Percentiles rank a stretch among this genome's conserved stretches.
These are phyloP conservation scores for Hirtodrosophila trivittata DNA, from an alignment of 2,888 invertebrate species.

Conservation along the genomic window DNA sequence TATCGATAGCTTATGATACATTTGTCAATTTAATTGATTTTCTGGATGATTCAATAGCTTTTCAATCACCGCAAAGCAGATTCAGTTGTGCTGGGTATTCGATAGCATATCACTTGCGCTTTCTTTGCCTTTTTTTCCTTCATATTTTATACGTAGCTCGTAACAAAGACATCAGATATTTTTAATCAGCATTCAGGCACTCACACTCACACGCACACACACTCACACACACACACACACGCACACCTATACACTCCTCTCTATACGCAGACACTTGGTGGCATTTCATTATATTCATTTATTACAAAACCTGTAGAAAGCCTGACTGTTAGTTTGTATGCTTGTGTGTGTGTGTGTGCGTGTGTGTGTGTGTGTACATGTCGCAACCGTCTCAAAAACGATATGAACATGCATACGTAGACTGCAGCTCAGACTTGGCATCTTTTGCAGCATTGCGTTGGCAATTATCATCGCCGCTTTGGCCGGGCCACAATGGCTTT, in stretches of 20 bases:
- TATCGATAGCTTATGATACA: no score
- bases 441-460: slow-evolving; percentile 81
- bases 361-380: slow-evolving; percentile 1
- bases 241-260: slow-evolving; percentile 2
- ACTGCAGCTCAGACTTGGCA: slow-evolving; percentile 20
- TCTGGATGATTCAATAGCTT: no score
- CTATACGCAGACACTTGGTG: no score
- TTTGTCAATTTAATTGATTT: no score
- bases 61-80: no score
- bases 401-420: slow-evolving; percentile 15
- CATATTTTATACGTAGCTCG: slow-evolving; percentile 8
- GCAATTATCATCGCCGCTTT: slow-evolving; percentile 84
- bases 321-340: background rate
- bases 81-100: no score
- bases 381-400: slow-evolving; percentile 2
- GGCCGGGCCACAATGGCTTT: slow-evolving; percentile 90
- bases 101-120: no score
- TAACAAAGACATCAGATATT: slow-evolving; percentile 28
- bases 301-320: slow-evolving; percentile 7
- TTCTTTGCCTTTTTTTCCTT: no score
- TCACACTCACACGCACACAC: slow-evolving; percentile 2
- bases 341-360: background rate
- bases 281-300: slow-evolving; percentile 2
- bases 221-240: background rate
- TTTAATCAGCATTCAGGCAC: slow-evolving; percentile 33